These are phyloP conservation scores for Rhinatrema bivittatum DNA, from an alignment of 2,797 vertebrate species.

Conservation along the genomic window DNA sequence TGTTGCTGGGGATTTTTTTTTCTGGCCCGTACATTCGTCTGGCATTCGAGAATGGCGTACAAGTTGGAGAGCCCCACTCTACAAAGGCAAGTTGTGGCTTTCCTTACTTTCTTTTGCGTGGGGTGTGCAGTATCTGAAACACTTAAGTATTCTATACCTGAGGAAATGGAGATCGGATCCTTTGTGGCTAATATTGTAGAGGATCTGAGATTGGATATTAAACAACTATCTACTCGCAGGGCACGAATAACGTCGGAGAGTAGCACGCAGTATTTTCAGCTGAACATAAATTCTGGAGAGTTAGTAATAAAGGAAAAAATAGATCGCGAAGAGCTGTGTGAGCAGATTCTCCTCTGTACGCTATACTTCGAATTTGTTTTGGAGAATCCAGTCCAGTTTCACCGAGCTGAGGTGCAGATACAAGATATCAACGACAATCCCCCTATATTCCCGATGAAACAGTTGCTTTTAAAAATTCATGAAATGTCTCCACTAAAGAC, in stretches of 20 bases:
- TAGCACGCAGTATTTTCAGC: conserved; percentile 31
- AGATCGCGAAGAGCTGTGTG: conserved; percentile 45
- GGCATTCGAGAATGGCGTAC: conserved; percentile 2
- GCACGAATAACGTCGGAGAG: conserved; percentile 13
- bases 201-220: conserved; percentile 35
- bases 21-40: no score
- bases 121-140: not conserved
- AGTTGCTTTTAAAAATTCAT: conserved; percentile 27
- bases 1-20: not conserved
- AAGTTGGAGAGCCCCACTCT: not conserved
- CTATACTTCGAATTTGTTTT: conserved; percentile 41
- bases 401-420: conserved; percentile 1
- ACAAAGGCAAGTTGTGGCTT: conserved; percentile 28
- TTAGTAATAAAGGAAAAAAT: conserved; percentile 34
- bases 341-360: conserved; percentile 22
- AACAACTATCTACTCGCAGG: conserved; percentile 36
- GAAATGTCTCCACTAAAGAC: conserved; percentile 17
- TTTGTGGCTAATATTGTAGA: conserved; percentile 5
- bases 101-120: conserved; percentile 21
- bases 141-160: not conserved
- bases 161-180: not conserved
- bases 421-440: conserved; percentile 22
- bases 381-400: conserved; percentile 16
- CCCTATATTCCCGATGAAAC: conserved; percentile 24
- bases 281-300: conserved; percentile 42